phyloP scores from a whole-genome alignment of 2,113 vertebrate genomes.

The Lampris incognitus region DNA sequence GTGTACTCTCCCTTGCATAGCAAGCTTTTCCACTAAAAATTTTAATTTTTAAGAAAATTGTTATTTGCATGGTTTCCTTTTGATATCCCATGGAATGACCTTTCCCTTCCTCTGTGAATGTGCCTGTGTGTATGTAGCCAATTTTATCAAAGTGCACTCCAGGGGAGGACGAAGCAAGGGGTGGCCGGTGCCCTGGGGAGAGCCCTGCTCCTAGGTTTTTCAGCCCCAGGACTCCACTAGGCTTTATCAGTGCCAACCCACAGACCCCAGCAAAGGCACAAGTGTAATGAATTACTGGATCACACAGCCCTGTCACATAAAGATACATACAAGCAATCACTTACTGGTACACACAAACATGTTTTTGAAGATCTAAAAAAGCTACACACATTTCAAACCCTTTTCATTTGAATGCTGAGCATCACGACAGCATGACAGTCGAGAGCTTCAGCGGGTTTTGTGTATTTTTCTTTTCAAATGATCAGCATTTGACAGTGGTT shows the following conservation, averaged over 20 bases:
- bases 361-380: constrained; percentile 59
- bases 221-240: constrained; percentile 34
- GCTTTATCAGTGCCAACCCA: constrained; percentile 62
- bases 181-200: constrained; percentile 30
- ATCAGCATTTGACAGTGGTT: constrained; percentile 74
- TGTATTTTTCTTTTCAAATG: constrained; percentile 51
- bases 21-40: constrained; percentile 1
- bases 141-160: constrained; percentile 48
- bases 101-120: constrained; percentile 29
- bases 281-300: constrained; percentile 56
- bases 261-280: constrained; percentile 43
- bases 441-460: constrained; percentile 58
- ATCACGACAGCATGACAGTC: constrained; percentile 68
- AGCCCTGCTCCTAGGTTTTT: background rate
- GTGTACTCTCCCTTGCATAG: background rate
- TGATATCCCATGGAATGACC: constrained; percentile 32
- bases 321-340: constrained; percentile 47
- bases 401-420: constrained; percentile 64
- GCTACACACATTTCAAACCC: constrained; percentile 31
- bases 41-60: constrained; percentile 16
- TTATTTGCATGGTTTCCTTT: constrained; percentile 24
- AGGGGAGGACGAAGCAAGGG: constrained; percentile 11
- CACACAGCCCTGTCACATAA: constrained; percentile 28
- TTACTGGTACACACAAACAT: constrained; percentile 47
- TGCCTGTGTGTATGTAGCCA: constrained; percentile 27